These are phyloP conservation scores for Coregonus suidteri DNA, from an alignment of 2,797 vertebrate genomes.

Conservation along the genomic window DNA sequence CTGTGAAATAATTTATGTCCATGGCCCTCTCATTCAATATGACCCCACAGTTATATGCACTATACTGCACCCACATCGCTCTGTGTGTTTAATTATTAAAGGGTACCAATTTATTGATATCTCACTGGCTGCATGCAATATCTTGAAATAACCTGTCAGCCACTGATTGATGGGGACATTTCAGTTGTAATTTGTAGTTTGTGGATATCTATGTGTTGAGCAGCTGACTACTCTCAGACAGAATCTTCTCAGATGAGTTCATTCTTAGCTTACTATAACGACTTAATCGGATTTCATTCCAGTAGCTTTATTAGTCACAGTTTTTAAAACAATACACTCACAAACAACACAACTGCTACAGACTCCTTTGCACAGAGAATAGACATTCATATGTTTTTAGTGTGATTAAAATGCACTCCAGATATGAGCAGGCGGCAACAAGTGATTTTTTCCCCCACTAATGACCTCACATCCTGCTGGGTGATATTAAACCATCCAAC, in stretches of 20 bases:
- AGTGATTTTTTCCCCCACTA: neutral
- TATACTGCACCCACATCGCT: slow-evolving; percentile 10
- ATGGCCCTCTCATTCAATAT: neutral
- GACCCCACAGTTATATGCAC: neutral
- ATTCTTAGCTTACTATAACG: neutral
- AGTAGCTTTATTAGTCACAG: neutral
- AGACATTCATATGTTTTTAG: neutral
- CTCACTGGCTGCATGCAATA: slow-evolving; percentile 28
- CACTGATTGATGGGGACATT: neutral
- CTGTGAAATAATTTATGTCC: neutral
- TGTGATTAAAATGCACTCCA: neutral
- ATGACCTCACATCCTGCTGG: slow-evolving; percentile 27
- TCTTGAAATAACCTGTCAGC: slow-evolving; percentile 29
- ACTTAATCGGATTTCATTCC: neutral
- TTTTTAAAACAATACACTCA: neutral
- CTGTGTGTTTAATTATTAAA: slow-evolving; percentile 55
- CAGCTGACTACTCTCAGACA: neutral
- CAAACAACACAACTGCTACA: neutral
- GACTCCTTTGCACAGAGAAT: neutral
- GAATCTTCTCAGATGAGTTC: neutral
- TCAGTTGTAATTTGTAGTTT: no score
- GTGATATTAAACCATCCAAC: slow-evolving; percentile 51
- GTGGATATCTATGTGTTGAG: neutral
- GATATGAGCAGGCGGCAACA: neutral
- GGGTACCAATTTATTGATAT: slow-evolving; percentile 35